Conservation (phyloP, 2,888 invertebrate species). For the Eurois occulta region DNA sequence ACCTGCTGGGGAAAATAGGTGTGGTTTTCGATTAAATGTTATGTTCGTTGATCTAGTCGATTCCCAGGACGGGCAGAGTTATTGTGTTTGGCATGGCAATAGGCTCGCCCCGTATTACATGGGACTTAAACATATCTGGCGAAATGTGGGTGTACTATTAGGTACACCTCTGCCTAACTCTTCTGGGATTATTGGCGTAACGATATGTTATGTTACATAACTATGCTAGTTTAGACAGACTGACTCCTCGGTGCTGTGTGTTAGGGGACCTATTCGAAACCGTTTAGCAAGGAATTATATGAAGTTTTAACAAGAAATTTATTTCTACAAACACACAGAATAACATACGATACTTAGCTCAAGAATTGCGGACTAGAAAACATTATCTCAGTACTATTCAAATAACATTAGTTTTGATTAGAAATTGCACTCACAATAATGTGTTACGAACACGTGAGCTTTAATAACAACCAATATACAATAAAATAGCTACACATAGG, state of each 20-base stretch:
- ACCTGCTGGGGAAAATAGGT: not conserved
- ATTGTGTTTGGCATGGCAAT: no score
- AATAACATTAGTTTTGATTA: conserved; percentile 20
- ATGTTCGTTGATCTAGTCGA: not conserved
- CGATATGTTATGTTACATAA: not conserved
- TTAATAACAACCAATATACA: conserved; percentile 2
- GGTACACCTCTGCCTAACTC: not conserved
- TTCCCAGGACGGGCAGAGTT: no score
- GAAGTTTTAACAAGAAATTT: not conserved
- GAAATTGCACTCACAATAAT: conserved; percentile 23
- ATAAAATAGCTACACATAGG: not conserved
- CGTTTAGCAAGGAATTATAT: not conserved
- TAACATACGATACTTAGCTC: not conserved
- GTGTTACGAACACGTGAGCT: conserved; percentile 34
- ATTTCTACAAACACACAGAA: not conserved
- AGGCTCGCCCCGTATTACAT: no score
- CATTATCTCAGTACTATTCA: not conserved
- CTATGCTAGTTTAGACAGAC: not conserved
- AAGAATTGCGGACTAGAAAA: not conserved
- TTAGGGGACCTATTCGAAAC: not conserved
- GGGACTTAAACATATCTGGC: no score
- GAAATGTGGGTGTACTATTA: no score
- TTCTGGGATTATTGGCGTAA: not conserved
- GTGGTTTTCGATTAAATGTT: not conserved
- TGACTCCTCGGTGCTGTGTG: not conserved